A percentile compares a stretch with the other conserved stretches of the same genome.
phyloP scores from a whole-genome alignment of 2,888 invertebrate species.

The Polydrusus tereticollis region DNA sequence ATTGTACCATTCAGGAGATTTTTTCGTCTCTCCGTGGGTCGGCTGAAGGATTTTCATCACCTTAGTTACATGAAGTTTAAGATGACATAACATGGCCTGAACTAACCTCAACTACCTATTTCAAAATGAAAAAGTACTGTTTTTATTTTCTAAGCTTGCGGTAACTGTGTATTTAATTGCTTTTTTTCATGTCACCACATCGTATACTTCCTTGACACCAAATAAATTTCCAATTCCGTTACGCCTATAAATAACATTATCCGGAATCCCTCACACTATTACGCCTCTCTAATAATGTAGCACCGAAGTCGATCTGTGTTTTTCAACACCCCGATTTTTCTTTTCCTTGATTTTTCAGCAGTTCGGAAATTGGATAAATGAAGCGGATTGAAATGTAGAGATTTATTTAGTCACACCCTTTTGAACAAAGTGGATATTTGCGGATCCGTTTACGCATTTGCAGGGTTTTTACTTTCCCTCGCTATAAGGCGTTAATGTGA shows the following conservation, averaged over 20 bases:
- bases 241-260: neutral
- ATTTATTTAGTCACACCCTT: slow-evolving; percentile 16
- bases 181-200: neutral
- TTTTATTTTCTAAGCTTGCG: too few relatives aligned
- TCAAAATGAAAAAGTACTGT: too few relatives aligned
- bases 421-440: slow-evolving; percentile 17
- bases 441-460: neutral
- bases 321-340: slow-evolving; percentile 6
- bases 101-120: too few relatives aligned
- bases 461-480: neutral
- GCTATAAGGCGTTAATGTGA: neutral
- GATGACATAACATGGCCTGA: too few relatives aligned
- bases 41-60: too few relatives aligned
- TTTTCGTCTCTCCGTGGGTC: too few relatives aligned
- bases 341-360: neutral
- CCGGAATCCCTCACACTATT: neutral
- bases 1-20: too few relatives aligned
- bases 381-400: neutral
- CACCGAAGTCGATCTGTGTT: neutral
- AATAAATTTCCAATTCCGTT: neutral
- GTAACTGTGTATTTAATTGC: too few relatives aligned
- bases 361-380: slow-evolving; percentile 13
- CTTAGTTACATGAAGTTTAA: too few relatives aligned
- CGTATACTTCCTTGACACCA: neutral
- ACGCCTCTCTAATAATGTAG: neutral